phyloP scores from a whole-genome alignment of 2,113 vertebrate species.

The Campylomormyrus tamandua region DNA sequence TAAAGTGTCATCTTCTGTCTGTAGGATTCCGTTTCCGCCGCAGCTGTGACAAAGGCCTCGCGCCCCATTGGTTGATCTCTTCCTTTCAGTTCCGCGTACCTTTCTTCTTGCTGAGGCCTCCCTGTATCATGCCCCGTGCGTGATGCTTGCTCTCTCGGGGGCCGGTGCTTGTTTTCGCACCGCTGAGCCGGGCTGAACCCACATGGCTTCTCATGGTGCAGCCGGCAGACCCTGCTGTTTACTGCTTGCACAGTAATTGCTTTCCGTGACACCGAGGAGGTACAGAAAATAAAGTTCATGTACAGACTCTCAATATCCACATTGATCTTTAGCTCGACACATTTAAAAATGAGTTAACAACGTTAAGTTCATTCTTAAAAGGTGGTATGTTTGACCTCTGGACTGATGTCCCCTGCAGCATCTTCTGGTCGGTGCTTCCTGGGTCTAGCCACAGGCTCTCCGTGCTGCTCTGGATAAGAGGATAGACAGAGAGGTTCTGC shows the following conservation, averaged over 20 bases:
- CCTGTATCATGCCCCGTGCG: neutral
- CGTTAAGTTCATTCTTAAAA: neutral
- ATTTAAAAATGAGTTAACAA: slow-evolving; percentile 2
- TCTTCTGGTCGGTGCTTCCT: neutral
- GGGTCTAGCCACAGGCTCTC: neutral
- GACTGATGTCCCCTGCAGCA: neutral
- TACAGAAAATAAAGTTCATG: neutral
- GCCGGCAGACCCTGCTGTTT: slow-evolving; percentile 12
- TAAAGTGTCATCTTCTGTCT: neutral
- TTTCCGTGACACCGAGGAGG: neutral
- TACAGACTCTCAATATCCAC: slow-evolving; percentile 20
- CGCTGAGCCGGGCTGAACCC: neutral
- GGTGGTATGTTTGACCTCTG: neutral
- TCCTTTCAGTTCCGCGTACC: neutral
- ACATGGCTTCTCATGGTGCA: neutral
- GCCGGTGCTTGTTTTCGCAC: neutral
- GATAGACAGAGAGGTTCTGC: neutral
- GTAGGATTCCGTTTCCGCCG: neutral
- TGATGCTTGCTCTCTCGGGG: neutral
- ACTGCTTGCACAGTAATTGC: slow-evolving; percentile 15
- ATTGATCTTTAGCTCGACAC: slow-evolving; percentile 16
- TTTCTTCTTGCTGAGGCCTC: neutral
- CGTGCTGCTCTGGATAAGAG: neutral
- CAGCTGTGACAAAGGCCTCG: neutral
- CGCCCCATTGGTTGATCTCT: neutral